Conservation (phyloP, 1,140 invertebrate genomes). For the Phocides pigmalion region DNA sequence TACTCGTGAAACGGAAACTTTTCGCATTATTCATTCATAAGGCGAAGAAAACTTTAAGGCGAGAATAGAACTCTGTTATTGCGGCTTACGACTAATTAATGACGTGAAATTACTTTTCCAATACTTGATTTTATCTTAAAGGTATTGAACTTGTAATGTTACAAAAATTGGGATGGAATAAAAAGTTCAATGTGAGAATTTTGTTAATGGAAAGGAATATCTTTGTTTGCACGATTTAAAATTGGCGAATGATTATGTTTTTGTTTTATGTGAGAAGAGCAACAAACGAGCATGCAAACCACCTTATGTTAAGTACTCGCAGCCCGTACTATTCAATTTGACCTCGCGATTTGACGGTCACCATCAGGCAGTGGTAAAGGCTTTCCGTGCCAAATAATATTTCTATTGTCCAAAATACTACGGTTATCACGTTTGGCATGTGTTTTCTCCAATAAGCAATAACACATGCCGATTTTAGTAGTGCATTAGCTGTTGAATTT, state of each 20-base stretch:
- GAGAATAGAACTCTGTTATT: slow-evolving; percentile 22
- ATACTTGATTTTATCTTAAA: not conserved
- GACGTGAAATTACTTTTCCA: slow-evolving; percentile 21
- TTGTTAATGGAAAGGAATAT: too few relatives aligned
- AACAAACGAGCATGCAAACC: too few relatives aligned
- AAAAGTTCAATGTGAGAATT: too few relatives aligned
- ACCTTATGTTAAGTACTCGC: too few relatives aligned
- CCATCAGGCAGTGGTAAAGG: slow-evolving; percentile 19
- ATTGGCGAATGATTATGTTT: too few relatives aligned
- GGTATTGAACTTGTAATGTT: too few relatives aligned
- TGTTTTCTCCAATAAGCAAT: slow-evolving; percentile 23
- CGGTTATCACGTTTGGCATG: slow-evolving; percentile 29
- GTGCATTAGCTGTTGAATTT: slow-evolving; percentile 11
- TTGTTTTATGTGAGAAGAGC: too few relatives aligned
- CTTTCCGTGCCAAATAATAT: slow-evolving; percentile 32
- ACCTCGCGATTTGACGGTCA: slow-evolving; percentile 22
- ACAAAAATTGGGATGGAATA: too few relatives aligned
- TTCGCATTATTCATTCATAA: slow-evolving; percentile 30
- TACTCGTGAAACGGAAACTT: slow-evolving; percentile 6
- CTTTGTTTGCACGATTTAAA: too few relatives aligned
- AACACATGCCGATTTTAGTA: slow-evolving; percentile 23
- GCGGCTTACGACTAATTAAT: slow-evolving; percentile 23
- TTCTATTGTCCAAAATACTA: slow-evolving; percentile 24
- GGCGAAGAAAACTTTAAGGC: slow-evolving; percentile 20
- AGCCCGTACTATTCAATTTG: slow-evolving; percentile 29